phyloP scores from a whole-genome alignment of 1,140 invertebrate genomes.

The Harlomillsia oculata region DNA sequence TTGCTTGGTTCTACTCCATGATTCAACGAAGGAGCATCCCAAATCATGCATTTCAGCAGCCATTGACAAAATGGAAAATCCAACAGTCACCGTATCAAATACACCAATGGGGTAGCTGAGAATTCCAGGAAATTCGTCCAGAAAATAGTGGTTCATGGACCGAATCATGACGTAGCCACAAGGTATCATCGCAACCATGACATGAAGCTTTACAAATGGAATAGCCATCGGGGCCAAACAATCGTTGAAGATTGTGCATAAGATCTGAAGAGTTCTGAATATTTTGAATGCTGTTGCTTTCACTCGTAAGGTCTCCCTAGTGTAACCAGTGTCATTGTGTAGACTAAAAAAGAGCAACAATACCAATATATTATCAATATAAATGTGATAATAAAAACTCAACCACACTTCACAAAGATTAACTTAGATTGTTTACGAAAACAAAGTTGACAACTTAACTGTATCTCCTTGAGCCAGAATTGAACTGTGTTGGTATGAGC shows the following conservation, averaged over 20 bases:
- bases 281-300: background rate
- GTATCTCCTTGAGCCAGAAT: conserved; percentile 16
- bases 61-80: conserved; percentile 5
- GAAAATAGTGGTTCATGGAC: conserved; percentile 12
- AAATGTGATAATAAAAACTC: background rate
- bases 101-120: conserved; percentile 8
- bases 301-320: background rate
- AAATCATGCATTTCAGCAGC: conserved; percentile 14
- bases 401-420: background rate
- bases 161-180: conserved; percentile 8
- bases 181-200: background rate
- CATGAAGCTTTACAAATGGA: conserved; percentile 8
- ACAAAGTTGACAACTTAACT: conserved; percentile 6
- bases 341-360: background rate
- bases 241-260: conserved; percentile 1
- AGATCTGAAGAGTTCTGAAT: conserved; percentile 5
- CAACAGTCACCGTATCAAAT: conserved; percentile 5
- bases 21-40: conserved; percentile 6
- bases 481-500: conserved; percentile 10
- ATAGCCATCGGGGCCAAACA: conserved; percentile 7
- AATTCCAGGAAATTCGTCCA: conserved; percentile 22
- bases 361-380: background rate
- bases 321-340: conserved; percentile 7
- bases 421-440: background rate
- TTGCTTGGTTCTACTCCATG: conserved; percentile 2